Evolutionary conservation across 2,888 invertebrate genomes (phyloP).

Genomic region (Lochmaea crataegi): DNA sequence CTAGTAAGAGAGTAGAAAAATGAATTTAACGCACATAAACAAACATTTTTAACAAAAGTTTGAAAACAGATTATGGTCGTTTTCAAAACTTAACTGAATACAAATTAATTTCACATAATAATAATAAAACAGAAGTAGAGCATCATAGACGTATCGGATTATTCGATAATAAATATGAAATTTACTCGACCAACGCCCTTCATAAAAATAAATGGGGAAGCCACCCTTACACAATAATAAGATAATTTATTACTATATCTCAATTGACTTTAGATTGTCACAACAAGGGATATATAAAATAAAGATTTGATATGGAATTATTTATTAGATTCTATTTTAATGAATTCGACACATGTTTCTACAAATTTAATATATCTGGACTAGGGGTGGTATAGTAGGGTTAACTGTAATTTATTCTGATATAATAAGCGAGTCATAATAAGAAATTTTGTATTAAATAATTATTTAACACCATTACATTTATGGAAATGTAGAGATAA

Average conservation of each 20-base stretch:
- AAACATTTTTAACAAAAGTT: no score
- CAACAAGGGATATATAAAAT: conserved; percentile 37
- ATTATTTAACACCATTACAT: not conserved
- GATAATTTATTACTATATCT: conserved; percentile 37
- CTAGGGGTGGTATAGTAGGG: not conserved
- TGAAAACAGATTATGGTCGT: no score
- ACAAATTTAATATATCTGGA: conserved; percentile 24
- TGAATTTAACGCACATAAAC: no score
- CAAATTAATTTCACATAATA: not conserved
- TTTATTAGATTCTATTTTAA: conserved; percentile 46
- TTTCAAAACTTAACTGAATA: no score
- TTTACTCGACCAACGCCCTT: not conserved
- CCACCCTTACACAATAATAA: conserved; percentile 33
- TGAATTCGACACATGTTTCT: conserved; percentile 44
- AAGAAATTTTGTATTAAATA: not conserved
- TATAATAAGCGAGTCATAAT: not conserved
- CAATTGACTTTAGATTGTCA: conserved; percentile 39
- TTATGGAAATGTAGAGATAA: no score
- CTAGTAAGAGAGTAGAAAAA: no score
- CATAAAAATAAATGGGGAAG: conserved; percentile 34
- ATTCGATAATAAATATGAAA: conserved; percentile 15
- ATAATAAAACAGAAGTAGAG: not conserved
- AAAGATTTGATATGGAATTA: conserved; percentile 31
- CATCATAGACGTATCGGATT: not conserved
- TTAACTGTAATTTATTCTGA: not conserved